Evolutionary conservation across 2,888 invertebrate species (phyloP).

Genomic region (Metellina segmentata): DNA sequence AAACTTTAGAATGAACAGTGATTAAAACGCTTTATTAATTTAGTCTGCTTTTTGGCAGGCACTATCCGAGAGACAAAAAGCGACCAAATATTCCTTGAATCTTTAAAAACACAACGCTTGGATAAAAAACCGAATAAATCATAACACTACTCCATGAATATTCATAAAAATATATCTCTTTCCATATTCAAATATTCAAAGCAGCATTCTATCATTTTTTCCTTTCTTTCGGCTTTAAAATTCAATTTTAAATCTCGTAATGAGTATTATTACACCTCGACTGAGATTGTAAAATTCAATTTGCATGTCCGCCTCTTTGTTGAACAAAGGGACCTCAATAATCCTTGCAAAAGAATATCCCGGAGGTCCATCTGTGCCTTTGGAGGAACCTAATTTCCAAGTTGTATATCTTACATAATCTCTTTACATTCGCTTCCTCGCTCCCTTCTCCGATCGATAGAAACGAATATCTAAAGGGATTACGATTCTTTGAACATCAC

Average conservation of each 20-base stretch:
- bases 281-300: constrained; percentile 21
- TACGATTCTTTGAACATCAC: too few relatives aligned
- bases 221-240: neutral
- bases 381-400: constrained; percentile 46
- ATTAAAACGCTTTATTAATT: neutral
- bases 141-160: neutral
- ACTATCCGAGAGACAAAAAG: neutral
- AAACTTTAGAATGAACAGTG: neutral
- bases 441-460: neutral
- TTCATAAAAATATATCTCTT: neutral
- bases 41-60: neutral
- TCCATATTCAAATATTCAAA: neutral
- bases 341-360: neutral
- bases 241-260: constrained; percentile 36
- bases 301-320: neutral
- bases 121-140: neutral
- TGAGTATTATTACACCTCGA: constrained; percentile 13
- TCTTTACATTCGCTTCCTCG: constrained; percentile 21
- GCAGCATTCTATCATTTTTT: neutral
- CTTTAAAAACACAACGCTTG: neutral
- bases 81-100: neutral
- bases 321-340: neutral
- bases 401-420: constrained; percentile 38
- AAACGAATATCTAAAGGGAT: neutral
- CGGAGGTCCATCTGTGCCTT: neutral